Conservation (phyloP, 1,140 invertebrate genomes). For the Drosophila miranda region DNA sequence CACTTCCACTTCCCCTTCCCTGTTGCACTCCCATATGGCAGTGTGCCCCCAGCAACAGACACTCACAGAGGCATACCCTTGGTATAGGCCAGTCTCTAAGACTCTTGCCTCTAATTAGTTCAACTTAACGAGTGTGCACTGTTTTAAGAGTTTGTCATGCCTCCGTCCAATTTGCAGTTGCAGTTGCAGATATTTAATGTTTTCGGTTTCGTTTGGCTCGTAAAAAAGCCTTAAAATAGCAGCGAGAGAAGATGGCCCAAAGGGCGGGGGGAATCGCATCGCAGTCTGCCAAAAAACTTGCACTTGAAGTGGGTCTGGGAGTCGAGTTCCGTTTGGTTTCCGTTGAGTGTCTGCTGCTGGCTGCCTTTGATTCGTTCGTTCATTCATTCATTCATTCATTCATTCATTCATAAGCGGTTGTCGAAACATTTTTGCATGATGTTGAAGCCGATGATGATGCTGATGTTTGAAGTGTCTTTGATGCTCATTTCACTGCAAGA, state of each 20-base stretch:
- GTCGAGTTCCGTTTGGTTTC: conserved; percentile 13
- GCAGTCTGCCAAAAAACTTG: conserved; percentile 68
- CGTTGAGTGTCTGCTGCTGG: conserved; percentile 33
- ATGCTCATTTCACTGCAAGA: conserved; percentile 62
- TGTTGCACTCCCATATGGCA: too few relatives aligned
- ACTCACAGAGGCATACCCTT: too few relatives aligned
- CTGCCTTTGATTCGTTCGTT: conserved; percentile 51
- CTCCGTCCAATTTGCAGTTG: conserved; percentile 48
- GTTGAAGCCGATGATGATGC: conserved; percentile 38
- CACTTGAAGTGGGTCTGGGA: conserved; percentile 61
- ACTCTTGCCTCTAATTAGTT: too few relatives aligned
- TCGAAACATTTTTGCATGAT: conserved; percentile 41
- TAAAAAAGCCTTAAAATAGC: conserved; percentile 70
- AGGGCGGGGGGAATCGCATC: conserved; percentile 15
- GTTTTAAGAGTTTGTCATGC: conserved; percentile 38
- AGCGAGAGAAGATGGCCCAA: conserved; percentile 19
- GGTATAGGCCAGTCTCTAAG: too few relatives aligned
- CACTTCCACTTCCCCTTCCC: background rate
- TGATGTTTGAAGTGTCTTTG: conserved; percentile 78
- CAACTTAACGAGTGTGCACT: conserved; percentile 22
- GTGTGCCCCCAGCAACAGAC: too few relatives aligned
- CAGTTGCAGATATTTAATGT: conserved; percentile 32
- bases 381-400: background rate
- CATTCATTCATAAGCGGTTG: conserved; percentile 69
- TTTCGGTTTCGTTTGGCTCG: conserved; percentile 43